These are phyloP conservation scores for Junonia oenone DNA, from an alignment of 2,888 invertebrate species.

Conservation along the genomic window DNA sequence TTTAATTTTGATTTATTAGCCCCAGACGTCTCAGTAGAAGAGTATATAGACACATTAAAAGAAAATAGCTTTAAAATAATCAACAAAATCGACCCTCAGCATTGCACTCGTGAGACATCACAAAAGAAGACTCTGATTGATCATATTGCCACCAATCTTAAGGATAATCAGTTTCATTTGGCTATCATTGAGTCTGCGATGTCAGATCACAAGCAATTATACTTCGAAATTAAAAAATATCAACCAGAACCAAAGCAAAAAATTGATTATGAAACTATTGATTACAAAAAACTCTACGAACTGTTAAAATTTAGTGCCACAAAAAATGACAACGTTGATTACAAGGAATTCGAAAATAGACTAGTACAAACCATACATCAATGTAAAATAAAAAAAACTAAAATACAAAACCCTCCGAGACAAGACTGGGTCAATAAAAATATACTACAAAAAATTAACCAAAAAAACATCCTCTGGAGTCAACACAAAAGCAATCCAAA, in stretches of 20 bases:
- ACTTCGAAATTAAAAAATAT: no score
- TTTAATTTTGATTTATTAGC: constrained; percentile 20
- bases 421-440: constrained; percentile 21
- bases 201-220: constrained; percentile 8
- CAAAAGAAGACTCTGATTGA: constrained; percentile 30
- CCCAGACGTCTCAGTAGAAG: background rate
- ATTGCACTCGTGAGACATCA: constrained; percentile 27
- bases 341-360: no score
- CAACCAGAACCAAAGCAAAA: no score
- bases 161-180: constrained; percentile 24
- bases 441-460: constrained; percentile 14
- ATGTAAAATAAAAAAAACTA: constrained; percentile 13
- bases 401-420: constrained; percentile 12
- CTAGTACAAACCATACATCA: background rate
- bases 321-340: no score
- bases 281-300: no score
- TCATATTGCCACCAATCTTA: constrained; percentile 30
- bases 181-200: constrained; percentile 27
- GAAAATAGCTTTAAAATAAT: constrained; percentile 19
- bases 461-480: constrained; percentile 14
- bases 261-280: no score
- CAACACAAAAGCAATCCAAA: constrained; percentile 1
- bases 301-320: no score
- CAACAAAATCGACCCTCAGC: constrained; percentile 26
- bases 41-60: constrained; percentile 7